Evolutionary conservation across 2,113 vertebrate genomes (phyloP).

Genomic region (Phodopus roborovskii): DNA sequence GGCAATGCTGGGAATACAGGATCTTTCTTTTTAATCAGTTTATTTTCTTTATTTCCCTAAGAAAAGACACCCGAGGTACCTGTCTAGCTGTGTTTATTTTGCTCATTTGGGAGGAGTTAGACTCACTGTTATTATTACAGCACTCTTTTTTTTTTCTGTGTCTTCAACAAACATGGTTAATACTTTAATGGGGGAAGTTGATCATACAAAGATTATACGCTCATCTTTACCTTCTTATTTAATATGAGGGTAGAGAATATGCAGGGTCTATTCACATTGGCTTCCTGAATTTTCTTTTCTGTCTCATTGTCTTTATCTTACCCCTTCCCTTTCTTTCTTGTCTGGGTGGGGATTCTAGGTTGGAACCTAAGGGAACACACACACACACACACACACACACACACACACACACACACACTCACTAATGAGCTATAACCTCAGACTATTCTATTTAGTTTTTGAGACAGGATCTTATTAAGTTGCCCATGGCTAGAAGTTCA

Average conservation of each 20-base stretch:
- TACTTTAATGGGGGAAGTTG: not conserved
- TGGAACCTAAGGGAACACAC: rapidly evolving
- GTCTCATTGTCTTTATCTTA: not conserved
- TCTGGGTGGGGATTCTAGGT: too few species aligned
- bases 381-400: not conserved
- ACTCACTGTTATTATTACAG: constrained; percentile 9
- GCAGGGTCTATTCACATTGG: not conserved
- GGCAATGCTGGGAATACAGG: constrained; percentile 18
- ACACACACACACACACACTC: too few species aligned
- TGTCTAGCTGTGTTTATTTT: constrained; percentile 4
- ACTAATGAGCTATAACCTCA: too few species aligned
- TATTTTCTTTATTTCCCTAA: constrained; percentile 36
- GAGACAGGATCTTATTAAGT: not conserved
- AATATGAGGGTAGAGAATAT: not conserved
- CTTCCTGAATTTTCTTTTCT: not conserved
- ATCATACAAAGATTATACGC: not conserved
- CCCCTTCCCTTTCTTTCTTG: not conserved
- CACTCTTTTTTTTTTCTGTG: constrained; percentile 1
- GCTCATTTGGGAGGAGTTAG: not conserved
- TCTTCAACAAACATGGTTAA: not conserved
- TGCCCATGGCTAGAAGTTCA: not conserved
- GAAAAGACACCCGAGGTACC: not conserved
- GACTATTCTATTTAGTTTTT: not conserved
- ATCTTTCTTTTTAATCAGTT: constrained; percentile 19
- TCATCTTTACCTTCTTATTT: not conserved